Evolutionary conservation across 2,113 vertebrate genomes (phyloP).

Genomic region (Atlantisia rogersi): DNA sequence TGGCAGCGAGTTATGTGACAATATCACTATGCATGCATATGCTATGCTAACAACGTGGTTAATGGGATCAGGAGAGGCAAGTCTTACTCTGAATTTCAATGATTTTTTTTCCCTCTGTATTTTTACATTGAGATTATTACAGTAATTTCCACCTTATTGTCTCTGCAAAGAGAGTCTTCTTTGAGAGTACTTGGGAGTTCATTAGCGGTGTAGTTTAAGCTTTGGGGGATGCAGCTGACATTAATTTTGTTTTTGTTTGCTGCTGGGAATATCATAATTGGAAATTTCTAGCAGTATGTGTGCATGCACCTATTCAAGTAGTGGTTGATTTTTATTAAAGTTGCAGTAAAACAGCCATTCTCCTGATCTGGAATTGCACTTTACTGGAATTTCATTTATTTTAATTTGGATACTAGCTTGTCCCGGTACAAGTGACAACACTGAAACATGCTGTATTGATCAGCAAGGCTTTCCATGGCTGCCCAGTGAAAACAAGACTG

Average conservation of each 20-base stretch:
- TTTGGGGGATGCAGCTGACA: slow-evolving; percentile 67
- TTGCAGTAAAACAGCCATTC: slow-evolving; percentile 59
- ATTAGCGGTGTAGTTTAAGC: slow-evolving; percentile 72
- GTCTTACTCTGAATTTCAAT: slow-evolving; percentile 59
- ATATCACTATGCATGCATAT: slow-evolving; percentile 38
- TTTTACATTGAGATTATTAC: slow-evolving; percentile 74
- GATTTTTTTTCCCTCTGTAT: slow-evolving; percentile 51
- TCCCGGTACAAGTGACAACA: neutral
- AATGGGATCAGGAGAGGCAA: slow-evolving; percentile 66
- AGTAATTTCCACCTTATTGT: slow-evolving; percentile 78
- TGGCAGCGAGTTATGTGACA: slow-evolving; percentile 52
- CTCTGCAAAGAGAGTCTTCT: slow-evolving; percentile 69
- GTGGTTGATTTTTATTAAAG: slow-evolving; percentile 70
- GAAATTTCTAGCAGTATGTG: slow-evolving; percentile 70
- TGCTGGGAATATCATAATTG: slow-evolving; percentile 76
- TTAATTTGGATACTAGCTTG: slow-evolving; percentile 31
- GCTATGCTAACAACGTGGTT: slow-evolving; percentile 54
- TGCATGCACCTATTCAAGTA: slow-evolving; percentile 71
- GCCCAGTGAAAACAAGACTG: neutral
- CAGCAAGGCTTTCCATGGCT: neutral
- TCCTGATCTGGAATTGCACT: slow-evolving; percentile 36
- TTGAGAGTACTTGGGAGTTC: slow-evolving; percentile 67
- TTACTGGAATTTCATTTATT: slow-evolving; percentile 43
- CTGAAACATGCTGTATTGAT: neutral
- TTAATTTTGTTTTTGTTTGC: slow-evolving; percentile 79